Evolutionary conservation across 2,113 vertebrate genomes (phyloP), one percentile per base, ranked within the genome.

Genomic region (Dromas ardeola): DNA sequence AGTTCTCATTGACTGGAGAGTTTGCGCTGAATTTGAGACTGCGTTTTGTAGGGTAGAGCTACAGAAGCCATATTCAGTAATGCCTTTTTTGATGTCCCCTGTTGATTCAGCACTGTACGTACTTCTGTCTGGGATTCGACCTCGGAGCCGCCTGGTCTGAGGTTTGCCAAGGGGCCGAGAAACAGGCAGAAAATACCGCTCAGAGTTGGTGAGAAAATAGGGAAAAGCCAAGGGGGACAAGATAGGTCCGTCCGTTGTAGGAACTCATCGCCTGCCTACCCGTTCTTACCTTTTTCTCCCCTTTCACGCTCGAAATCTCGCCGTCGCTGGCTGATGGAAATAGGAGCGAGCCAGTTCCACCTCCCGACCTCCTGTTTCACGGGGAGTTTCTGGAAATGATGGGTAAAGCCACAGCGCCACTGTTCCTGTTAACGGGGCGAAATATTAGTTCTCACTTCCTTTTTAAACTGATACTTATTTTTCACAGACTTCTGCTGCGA

Each of bases 11-110:
- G 93, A 94, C 34, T 29, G 86, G 5, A 27, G 72, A 74, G 67
- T 49, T 71, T 58, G 89, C 93, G 62, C 96, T 87, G 92, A 73
- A 88, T 93, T 78, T 69, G 89, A 81, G 79, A 45, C 52, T 91
- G 47, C 52, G 1, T 81, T 87, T 45, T 74, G 82, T 5, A 81
- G 94, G 77, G 66, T 22, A 56, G 78, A 56, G 95, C 80, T 95
- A 98, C 98, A 99, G 98, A 97, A 97, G 97, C 98, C 96, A 95
- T 97, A 98, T 99, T 98, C 98, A 98, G 95, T 88, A 56, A 93
- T 93, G 95, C 92, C 96, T 98, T 84, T 98, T 95, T 97, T 97
- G 94, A 97, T 98, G 97, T 93, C 81, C 90, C 91, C 22, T 98
- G 97, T 98, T 98, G 94, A 98, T 98, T 98, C 86, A 96, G 97